phyloP scores from a whole-genome alignment of 2,113 vertebrate species.

The Acinonyx jubatus region DNA sequence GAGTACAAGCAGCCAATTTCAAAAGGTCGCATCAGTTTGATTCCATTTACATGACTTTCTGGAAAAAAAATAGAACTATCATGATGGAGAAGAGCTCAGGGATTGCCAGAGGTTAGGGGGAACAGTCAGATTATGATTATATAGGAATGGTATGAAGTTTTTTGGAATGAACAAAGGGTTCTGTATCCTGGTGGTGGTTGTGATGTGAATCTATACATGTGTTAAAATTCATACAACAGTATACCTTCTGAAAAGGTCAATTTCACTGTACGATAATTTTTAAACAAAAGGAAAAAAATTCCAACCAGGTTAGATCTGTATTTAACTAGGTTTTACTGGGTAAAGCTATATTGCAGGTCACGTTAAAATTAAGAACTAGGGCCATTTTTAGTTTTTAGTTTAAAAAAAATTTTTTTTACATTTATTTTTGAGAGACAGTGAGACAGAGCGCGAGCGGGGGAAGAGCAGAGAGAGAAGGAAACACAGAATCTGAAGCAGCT shows the following conservation, averaged over 20 bases:
- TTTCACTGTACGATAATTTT: not conserved
- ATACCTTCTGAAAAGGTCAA: rapidly evolving
- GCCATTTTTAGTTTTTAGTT: conserved; percentile 17
- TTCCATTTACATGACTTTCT: not conserved
- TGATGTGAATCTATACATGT: not conserved
- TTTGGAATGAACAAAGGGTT: not conserved
- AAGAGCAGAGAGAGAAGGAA: too few species aligned
- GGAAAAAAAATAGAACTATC: not conserved
- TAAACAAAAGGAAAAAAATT: not conserved
- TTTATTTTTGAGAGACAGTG: too few species aligned
- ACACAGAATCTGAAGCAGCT: too few species aligned
- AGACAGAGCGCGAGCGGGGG: too few species aligned
- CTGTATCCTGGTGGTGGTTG: not conserved
- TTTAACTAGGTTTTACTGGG: not conserved
- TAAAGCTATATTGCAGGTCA: not conserved
- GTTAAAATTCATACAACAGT: not conserved
- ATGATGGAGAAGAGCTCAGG: not conserved
- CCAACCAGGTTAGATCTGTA: not conserved
- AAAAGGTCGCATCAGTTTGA: not conserved
- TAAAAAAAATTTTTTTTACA: too few species aligned
- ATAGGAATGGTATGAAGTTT: not conserved
- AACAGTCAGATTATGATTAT: not conserved
- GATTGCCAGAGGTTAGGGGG: not conserved
- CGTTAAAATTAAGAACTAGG: not conserved
- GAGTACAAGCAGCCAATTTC: not conserved